These are phyloP conservation scores for Camponotus fellah DNA, from an alignment of 2,888 invertebrate genomes.

Conservation along the genomic window DNA sequence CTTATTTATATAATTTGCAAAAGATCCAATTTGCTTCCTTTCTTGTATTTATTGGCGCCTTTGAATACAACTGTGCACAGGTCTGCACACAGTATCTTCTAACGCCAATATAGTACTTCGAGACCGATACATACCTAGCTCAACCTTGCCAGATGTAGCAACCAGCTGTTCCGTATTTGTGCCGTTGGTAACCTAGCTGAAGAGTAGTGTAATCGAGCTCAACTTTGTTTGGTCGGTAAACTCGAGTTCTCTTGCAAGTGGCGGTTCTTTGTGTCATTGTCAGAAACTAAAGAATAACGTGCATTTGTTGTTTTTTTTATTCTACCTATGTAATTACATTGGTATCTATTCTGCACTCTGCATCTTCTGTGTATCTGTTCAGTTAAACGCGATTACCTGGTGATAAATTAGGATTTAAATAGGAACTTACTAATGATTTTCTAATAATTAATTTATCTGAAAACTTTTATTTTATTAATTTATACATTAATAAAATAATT, in stretches of 20 bases:
- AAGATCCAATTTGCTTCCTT: constrained; percentile 10
- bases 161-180: constrained; percentile 38
- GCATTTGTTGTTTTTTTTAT: not conserved
- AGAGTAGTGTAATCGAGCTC: constrained; percentile 24
- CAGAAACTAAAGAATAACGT: constrained; percentile 41
- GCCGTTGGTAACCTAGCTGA: constrained; percentile 41
- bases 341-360: not conserved
- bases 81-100: not conserved
- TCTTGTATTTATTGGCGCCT: not conserved
- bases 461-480: too few relatives aligned
- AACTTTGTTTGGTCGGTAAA: constrained; percentile 34
- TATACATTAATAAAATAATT: too few relatives aligned
- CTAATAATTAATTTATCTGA: too few relatives aligned
- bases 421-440: too few relatives aligned
- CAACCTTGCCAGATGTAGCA: constrained; percentile 1
- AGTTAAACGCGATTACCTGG: not conserved
- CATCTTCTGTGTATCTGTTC: not conserved
- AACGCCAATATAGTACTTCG: not conserved
- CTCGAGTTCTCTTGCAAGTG: constrained; percentile 42
- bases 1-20: not conserved
- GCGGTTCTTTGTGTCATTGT: constrained; percentile 44
- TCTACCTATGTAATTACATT: constrained; percentile 7
- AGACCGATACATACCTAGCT: constrained; percentile 13
- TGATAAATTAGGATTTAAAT: too few relatives aligned
- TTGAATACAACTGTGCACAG: not conserved